These are phyloP conservation scores for Sebastes trivittatus DNA, from an alignment of 2,797 vertebrate species.

Conservation along the genomic window DNA sequence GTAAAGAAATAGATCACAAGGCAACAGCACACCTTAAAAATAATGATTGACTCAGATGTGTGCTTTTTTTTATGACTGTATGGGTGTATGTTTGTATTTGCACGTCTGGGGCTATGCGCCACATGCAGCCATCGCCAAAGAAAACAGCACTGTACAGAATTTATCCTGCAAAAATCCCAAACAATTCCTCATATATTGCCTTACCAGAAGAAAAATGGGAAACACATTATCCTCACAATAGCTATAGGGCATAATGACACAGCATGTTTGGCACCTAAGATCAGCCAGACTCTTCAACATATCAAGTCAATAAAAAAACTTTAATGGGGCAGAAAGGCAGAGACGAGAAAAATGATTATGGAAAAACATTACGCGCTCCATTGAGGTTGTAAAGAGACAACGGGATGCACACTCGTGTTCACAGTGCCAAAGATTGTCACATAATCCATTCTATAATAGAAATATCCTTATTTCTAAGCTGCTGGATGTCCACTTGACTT, in stretches of 20 bases:
- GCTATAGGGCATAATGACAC: slow-evolving; percentile 6
- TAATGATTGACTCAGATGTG: slow-evolving; percentile 14
- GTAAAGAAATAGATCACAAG: background rate
- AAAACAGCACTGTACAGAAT: background rate
- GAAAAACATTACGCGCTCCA: slow-evolving; percentile 29
- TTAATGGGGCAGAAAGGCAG: slow-evolving; percentile 28
- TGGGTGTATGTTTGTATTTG: background rate
- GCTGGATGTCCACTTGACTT: background rate
- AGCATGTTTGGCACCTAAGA: slow-evolving; percentile 6
- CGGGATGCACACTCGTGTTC: background rate
- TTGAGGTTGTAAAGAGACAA: slow-evolving; percentile 28
- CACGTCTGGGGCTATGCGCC: background rate
- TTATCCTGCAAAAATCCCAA: background rate
- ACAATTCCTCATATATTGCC: background rate
- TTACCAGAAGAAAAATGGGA: slow-evolving; percentile 25
- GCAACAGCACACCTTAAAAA: slow-evolving; percentile 5
- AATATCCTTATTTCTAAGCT: background rate
- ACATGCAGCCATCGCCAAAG: background rate
- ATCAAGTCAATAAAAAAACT: slow-evolving; percentile 16
- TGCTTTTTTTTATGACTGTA: slow-evolving; percentile 14
- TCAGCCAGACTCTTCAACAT: slow-evolving; percentile 1
- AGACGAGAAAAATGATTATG: slow-evolving; percentile 2
- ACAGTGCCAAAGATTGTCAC: background rate
- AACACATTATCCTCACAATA: slow-evolving; percentile 23
- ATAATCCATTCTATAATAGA: slow-evolving; percentile 5